Evolutionary conservation across 35 echinoderm and acorn worm species (phyloP), one percentile per base, ranked within the genome.

Genomic region (Apostichopus japonicus): DNA sequence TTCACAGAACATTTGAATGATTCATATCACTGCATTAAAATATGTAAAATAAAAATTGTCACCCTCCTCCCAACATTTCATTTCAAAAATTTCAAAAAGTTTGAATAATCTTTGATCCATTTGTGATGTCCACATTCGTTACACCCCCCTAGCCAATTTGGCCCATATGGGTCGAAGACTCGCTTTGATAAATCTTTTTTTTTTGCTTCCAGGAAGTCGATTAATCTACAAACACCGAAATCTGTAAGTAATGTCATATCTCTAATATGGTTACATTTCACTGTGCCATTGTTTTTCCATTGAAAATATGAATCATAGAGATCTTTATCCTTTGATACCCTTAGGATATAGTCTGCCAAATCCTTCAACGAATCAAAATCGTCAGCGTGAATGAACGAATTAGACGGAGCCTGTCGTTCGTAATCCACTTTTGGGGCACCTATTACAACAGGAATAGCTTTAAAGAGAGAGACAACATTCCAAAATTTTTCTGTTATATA

Each of bases 271-370:
- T 54, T 53, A 8, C 24, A 19, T 83, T 52, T 17, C 4, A 53
- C n/a, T 17, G 24, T 83, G 19, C 79, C 79, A 2, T 52, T 17
- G 8, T 54, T 10, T 53, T 13, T 54, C 79, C 79, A 83, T 83
- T 83, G 79, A 16, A 83, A 83, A 33, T 83, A 83, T 17, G 79
- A 83, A 83, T 83, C 79, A 51, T 83, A 83, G 24, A 83, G 24
- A 2, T 55, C 79, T n/a, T 83, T 83, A 33, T 33, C 27, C 27
- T 33, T 33, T 33, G n/a, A n/a, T n/a, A n/a, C n/a, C n/a, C n/a
- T n/a, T n/a, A n/a, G n/a, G n/a, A n/a, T n/a, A n/a, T n/a, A n/a
- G n/a, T n/a, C n/a, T n/a, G n/a, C n/a, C n/a, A n/a, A n/a, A n/a
- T n/a, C n/a, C n/a, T n/a, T n/a, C n/a, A n/a, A n/a, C n/a, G n/a